Percentiles rank a stretch among this genome's conserved stretches.
These are phyloP conservation scores for Andrena minutula DNA, from an alignment of 2,888 invertebrate genomes.

Conservation along the genomic window DNA sequence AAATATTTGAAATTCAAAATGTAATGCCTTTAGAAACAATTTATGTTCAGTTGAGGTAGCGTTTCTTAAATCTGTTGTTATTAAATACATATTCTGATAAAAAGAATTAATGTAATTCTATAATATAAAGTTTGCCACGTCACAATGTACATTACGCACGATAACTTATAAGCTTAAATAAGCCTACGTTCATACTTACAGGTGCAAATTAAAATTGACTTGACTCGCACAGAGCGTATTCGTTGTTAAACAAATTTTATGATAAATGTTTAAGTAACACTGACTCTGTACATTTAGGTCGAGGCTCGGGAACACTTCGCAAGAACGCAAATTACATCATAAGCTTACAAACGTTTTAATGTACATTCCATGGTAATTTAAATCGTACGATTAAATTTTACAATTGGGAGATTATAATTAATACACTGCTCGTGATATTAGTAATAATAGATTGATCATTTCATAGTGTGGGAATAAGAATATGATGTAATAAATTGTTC, in stretches of 20 bases:
- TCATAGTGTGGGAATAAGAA: background rate
- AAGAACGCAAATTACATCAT: slow-evolving; percentile 4
- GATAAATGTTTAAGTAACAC: slow-evolving; percentile 2
- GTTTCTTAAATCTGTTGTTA: slow-evolving; percentile 8
- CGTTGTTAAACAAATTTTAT: slow-evolving; percentile 38
- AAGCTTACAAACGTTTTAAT: slow-evolving; percentile 3
- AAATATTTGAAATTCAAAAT: background rate
- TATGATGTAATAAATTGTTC: background rate
- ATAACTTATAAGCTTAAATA: slow-evolving; percentile 17
- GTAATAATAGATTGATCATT: background rate
- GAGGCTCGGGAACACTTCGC: slow-evolving; percentile 4
- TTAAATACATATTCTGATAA: background rate
- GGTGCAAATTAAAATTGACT: slow-evolving; percentile 23
- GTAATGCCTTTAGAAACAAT: slow-evolving; percentile 10
- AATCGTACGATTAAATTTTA: background rate
- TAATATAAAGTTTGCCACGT: slow-evolving; percentile 30
- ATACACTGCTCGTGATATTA: background rate
- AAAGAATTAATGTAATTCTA: slow-evolving; percentile 18
- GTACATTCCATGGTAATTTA: slow-evolving; percentile 15
- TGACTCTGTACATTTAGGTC: slow-evolving; percentile 5
- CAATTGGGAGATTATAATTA: background rate
- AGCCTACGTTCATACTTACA: slow-evolving; percentile 19
- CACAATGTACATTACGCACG: slow-evolving; percentile 7
- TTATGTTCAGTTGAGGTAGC: slow-evolving; percentile 9
- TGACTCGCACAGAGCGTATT: slow-evolving; percentile 13